Evolutionary conservation across 2,797 vertebrate genomes (phyloP).

Genomic region (Clamator glandarius): DNA sequence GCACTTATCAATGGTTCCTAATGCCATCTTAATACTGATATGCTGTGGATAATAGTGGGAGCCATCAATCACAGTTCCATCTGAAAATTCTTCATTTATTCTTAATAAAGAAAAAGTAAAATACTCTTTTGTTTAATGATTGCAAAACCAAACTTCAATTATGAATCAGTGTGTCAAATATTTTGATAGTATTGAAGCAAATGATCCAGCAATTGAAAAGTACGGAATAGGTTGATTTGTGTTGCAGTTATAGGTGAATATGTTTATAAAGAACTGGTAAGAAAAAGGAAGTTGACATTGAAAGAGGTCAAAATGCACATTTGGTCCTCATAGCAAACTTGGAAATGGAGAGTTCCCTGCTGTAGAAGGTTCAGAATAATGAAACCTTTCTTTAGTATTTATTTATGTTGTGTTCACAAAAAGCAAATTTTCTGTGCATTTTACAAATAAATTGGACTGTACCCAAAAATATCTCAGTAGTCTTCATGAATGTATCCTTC

Average conservation of each 20-base stretch:
- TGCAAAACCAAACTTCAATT: background rate
- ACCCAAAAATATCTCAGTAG: background rate
- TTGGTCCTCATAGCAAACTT: background rate
- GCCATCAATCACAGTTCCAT: background rate
- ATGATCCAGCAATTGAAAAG: background rate
- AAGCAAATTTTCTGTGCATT: background rate
- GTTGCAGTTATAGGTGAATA: background rate
- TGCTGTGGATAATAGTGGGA: background rate
- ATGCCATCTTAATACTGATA: background rate
- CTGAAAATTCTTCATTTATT: background rate
- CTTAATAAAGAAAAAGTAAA: conserved; percentile 3
- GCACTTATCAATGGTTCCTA: conserved; percentile 10
- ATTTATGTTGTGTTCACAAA: background rate
- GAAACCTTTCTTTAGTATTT: background rate
- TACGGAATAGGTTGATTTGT: background rate
- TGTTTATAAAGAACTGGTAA: background rate
- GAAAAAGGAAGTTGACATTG: background rate
- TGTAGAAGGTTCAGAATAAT: background rate
- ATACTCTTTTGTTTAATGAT: background rate
- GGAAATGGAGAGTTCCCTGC: background rate
- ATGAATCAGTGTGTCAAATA: background rate
- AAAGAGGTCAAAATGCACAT: background rate
- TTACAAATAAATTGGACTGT: background rate
- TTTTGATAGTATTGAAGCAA: background rate
- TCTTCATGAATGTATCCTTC: background rate